Evolutionary conservation across 2,113 vertebrate species (phyloP), one percentile per base, ranked within the genome.

Genomic region (Sinocyclocheilus anshuiensis): DNA sequence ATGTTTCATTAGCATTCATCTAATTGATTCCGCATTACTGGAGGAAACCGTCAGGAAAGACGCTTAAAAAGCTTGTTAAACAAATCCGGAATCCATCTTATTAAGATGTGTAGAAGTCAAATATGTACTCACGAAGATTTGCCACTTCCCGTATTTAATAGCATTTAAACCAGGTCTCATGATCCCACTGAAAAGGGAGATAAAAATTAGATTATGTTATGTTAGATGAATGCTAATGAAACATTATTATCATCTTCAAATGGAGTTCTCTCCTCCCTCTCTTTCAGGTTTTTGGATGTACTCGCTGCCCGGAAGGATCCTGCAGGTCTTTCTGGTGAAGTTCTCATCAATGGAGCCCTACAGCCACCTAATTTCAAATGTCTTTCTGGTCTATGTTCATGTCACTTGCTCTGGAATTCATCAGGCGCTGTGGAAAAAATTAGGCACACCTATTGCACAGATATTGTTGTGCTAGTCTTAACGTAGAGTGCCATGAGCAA

Each of bases 81-180:
- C 16, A 22, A 69, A 8, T 61, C 20, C 10, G 6, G 7, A 45
- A 67, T 33, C 2, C 61, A 69, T 74, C 69, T 72, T 42, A 72
- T 83, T 72, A 59, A 59, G 50, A 36, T 16, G 33, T 36, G 11
- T 39, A 83, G 33, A 18, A 16, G 16, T 55, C 24, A 55, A 55
- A 77, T 24, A 39, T 33, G 20, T 88, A 98, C 98, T 98, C 93
- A 99, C 98, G 97, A 99, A 90, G 98, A 99, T 92, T 99, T 99
- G 53, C 98, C 98, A 88, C 97, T 93, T 83, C 98, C 98, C 29
- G 97, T 98, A n/a, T n/a, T n/a, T n/a, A 90, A 99, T 97, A 71
- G 97, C 97, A 39, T 99, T 99, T 87, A 99, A 95, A 26, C 98
- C 98, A 22, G 98, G 97, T 91, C 89, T 96, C 97, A 99, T 98